phyloP scores from a whole-genome alignment of 2,888 invertebrate species.

The Malacosoma neustria region DNA sequence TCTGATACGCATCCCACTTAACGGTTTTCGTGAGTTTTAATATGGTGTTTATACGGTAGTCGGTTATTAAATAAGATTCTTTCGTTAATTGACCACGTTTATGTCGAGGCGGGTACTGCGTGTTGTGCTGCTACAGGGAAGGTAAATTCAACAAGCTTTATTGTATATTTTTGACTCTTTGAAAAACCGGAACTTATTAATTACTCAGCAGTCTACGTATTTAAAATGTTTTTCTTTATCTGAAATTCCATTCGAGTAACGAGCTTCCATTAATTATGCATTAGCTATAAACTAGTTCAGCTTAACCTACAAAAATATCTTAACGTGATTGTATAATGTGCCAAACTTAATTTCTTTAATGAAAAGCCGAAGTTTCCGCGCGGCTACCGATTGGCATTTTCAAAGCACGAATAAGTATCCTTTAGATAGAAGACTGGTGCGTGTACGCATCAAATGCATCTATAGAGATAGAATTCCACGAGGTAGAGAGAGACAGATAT shows the following conservation, averaged over 20 bases:
- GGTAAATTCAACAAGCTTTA: too few species aligned
- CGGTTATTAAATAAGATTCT: constrained; percentile 61
- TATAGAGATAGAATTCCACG: constrained; percentile 20
- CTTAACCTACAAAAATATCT: not conserved
- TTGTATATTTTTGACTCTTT: too few species aligned
- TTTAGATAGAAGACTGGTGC: constrained; percentile 64
- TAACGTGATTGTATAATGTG: not conserved
- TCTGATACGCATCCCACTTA: constrained; percentile 53
- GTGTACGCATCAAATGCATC: constrained; percentile 63
- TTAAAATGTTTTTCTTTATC: not conserved
- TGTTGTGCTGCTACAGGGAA: constrained; percentile 16
- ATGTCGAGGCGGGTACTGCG: constrained; percentile 33
- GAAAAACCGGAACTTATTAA: not conserved
- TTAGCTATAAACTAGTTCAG: not conserved
- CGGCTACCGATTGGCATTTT: constrained; percentile 63
- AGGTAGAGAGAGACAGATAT: constrained; percentile 38
- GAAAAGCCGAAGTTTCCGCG: constrained; percentile 50
- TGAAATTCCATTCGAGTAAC: not conserved
- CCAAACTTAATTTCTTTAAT: constrained; percentile 31
- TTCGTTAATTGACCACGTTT: constrained; percentile 54
- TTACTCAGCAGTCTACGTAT: not conserved
- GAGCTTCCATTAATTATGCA: not conserved
- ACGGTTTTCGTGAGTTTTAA: constrained; percentile 57
- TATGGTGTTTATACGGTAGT: constrained; percentile 60
- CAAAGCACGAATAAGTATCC: constrained; percentile 62